Percentiles rank a stretch among this genome's conserved stretches.
Conservation (phyloP, 2,113 vertebrate genomes). For the Struthidea cinerea region DNA sequence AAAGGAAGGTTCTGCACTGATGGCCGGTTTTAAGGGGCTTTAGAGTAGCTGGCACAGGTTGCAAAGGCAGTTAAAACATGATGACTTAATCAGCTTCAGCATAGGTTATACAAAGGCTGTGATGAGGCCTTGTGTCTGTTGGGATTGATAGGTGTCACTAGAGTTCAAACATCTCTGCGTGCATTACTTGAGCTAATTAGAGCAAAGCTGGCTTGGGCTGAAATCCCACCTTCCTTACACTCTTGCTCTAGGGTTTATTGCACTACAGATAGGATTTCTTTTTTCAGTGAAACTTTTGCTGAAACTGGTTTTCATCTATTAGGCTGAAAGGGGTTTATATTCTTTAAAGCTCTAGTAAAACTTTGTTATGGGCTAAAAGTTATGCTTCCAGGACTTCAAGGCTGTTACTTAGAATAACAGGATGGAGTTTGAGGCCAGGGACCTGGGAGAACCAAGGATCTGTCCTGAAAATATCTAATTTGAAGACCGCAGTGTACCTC, state of each 20-base stretch:
- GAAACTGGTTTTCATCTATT: neutral
- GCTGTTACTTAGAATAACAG: neutral
- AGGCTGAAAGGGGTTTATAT: neutral
- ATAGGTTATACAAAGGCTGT: neutral
- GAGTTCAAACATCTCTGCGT: neutral
- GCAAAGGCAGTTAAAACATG: neutral
- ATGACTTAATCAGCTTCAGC: neutral
- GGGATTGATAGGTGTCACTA: neutral
- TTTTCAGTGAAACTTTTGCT: neutral
- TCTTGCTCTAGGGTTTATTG: neutral
- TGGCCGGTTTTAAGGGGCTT: neutral
- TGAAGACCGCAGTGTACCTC: neutral
- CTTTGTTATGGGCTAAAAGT: neutral
- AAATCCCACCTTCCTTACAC: neutral
- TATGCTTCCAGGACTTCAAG: neutral
- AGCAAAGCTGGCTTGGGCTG: neutral
- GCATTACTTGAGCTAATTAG: neutral
- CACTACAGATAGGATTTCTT: neutral
- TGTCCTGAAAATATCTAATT: neutral
- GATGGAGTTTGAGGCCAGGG: neutral
- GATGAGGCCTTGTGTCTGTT: neutral
- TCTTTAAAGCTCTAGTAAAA: neutral
- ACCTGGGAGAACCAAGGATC: neutral
- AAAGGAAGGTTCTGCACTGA: neutral
- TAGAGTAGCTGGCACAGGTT: neutral